These are phyloP conservation scores for Hemicordylus capensis DNA, from an alignment of 2,113 vertebrate species.

Conservation along the genomic window DNA sequence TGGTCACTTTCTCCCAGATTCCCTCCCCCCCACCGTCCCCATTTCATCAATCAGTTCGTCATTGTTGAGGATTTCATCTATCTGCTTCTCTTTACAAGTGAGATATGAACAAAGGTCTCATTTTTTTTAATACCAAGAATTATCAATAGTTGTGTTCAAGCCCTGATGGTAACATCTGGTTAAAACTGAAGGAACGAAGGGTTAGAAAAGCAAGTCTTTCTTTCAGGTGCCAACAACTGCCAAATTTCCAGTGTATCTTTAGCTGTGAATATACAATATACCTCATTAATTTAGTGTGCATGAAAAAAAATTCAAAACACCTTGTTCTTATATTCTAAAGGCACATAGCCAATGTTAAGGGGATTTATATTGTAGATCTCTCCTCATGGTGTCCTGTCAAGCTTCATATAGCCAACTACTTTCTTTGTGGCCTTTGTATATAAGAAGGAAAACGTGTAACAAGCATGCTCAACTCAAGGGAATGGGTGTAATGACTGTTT, in stretches of 20 bases:
- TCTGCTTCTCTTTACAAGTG: not conserved
- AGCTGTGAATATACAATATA: not conserved
- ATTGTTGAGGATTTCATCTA: too few species aligned
- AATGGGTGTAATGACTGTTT: constrained; percentile 38
- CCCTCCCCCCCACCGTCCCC: too few species aligned
- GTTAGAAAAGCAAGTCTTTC: not conserved
- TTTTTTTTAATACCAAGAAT: not conserved
- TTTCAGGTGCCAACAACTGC: not conserved
- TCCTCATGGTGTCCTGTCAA: constrained; percentile 18
- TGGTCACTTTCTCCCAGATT: too few species aligned
- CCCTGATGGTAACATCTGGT: not conserved
- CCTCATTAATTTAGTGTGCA: not conserved
- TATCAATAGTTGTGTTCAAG: not conserved
- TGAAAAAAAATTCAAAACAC: not conserved
- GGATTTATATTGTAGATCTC: constrained; percentile 51
- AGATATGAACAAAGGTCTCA: not conserved
- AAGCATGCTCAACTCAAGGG: constrained; percentile 38
- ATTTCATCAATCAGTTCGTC: too few species aligned
- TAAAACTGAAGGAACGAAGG: not conserved
- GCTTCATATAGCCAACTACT: constrained; percentile 36
- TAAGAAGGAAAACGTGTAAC: constrained; percentile 42
- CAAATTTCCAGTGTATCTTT: not conserved
- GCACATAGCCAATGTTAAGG: not conserved
- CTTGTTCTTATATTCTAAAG: constrained; percentile 26
- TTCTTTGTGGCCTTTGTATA: constrained; percentile 24